Evolutionary conservation across 1,140 invertebrate genomes (phyloP).

Genomic region (Leucophenga varia): DNA sequence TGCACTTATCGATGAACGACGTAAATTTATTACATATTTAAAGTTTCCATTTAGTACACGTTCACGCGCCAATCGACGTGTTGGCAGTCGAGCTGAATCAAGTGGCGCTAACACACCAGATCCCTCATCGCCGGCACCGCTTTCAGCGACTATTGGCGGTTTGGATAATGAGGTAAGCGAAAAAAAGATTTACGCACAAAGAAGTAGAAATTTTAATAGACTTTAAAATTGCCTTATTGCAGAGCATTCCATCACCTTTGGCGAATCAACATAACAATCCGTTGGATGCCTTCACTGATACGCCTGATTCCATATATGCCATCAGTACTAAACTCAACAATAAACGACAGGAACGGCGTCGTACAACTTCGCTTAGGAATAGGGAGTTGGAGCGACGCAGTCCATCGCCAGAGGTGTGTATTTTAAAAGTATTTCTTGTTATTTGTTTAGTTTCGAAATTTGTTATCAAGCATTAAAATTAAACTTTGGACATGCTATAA

Average conservation of each 20-base stretch:
- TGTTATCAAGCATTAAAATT: no score
- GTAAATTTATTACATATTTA: constrained; percentile 73
- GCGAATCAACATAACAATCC: constrained; percentile 46
- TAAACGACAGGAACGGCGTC: constrained; percentile 54
- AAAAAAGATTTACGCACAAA: not conserved
- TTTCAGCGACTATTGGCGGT: constrained; percentile 8
- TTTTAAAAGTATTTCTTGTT: not conserved
- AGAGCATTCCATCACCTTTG: constrained; percentile 61
- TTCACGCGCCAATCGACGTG: constrained; percentile 63
- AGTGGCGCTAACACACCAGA: constrained; percentile 75
- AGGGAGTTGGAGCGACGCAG: constrained; percentile 52
- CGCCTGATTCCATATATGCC: not conserved
- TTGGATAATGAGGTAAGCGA: constrained; percentile 41
- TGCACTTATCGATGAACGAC: constrained; percentile 75
- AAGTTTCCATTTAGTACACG: constrained; percentile 65
- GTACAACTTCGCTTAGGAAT: constrained; percentile 45
- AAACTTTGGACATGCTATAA: no score
- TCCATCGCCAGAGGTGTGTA: constrained; percentile 57
- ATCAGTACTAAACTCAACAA: constrained; percentile 9
- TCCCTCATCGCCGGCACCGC: constrained; percentile 57
- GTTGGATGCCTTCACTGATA: constrained; percentile 45
- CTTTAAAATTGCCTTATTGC: constrained; percentile 1
- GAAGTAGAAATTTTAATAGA: constrained; percentile 5
- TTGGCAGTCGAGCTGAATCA: constrained; percentile 69
- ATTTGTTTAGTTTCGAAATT: no score